phyloP scores from a whole-genome alignment of 1,140 invertebrate species.

The Archegozetes longisetosus region DNA sequence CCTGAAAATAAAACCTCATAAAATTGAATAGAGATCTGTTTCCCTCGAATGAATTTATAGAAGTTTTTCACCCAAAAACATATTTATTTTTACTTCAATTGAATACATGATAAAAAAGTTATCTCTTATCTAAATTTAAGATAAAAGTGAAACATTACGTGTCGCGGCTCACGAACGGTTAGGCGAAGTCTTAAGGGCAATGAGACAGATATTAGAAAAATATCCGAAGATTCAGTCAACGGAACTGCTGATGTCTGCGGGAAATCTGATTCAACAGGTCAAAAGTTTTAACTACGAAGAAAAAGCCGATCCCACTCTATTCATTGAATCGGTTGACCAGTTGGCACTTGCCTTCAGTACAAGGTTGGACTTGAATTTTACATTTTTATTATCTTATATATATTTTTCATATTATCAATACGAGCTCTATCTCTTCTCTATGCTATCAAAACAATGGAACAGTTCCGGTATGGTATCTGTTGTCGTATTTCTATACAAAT shows the following conservation, averaged over 20 bases:
- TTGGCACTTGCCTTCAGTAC: conserved; percentile 37
- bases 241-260: conserved; percentile 34
- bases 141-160: conserved; percentile 30
- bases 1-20: no score
- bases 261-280: conserved; percentile 35
- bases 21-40: no score
- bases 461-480: no score
- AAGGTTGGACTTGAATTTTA: conserved; percentile 29
- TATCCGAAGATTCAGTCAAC: conserved; percentile 37
- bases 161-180: conserved; percentile 34
- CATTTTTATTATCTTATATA: no score
- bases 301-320: conserved; percentile 27
- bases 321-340: conserved; percentile 37
- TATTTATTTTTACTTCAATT: no score
- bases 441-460: no score
- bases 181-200: conserved; percentile 35
- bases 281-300: conserved; percentile 35
- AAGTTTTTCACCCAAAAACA: no score
- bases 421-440: no score
- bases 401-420: no score
- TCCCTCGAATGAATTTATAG: no score
- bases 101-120: no score
- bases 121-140: conserved; percentile 15
- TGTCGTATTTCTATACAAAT: no score
- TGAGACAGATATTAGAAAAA: conserved; percentile 35